Base-by-base conservation (phyloP, 2,797 vertebrate species). In the Catharus ustulatus region DNA sequence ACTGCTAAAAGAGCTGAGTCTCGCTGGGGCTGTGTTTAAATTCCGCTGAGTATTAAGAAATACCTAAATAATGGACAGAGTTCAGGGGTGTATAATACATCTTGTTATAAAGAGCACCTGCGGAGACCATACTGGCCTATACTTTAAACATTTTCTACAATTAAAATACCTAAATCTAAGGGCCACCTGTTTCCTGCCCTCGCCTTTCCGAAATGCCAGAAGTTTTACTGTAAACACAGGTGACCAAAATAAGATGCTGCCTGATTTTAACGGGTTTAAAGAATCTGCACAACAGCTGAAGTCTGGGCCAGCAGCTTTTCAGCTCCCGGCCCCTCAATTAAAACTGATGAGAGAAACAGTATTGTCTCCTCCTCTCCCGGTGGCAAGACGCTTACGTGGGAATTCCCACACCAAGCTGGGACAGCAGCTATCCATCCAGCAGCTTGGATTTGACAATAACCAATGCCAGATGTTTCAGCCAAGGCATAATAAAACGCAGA, bases 91-190 rank as follows among this genome's bases (percentile, higher is more conserved):
- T 34, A 85, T 49, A 94, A 88, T 83, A 68, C 24, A 91, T 96
- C 92, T 84, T 93, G 38, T 80, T 90, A 91, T n/a, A 92, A 96
- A 93, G 77, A 96, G 57, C 94, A 95, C 90, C 95, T 96, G 95
- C 68, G 1, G 17, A 88, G 69, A 85, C 51, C 48, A 67, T 46
- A 64, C 27, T 49, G 49, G 66, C 62, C 87, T 90, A 51, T n/a
- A 91, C 87, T 90, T 94, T 84, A 89, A 95, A 94, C 76, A 72
- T 86, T 79, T 95, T 90, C 62, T 89, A 36, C 40, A 91, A 80
- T 95, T 96, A 95, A 96, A 92, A 93, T 92, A 75, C 72, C 86
- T 87, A 94, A 95, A 88, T 90, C 54, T 73, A 94, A 58, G 69
- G 62, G 32, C 90, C 95, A 95, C 78, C 84, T 94, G 93, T 93